Base-by-base conservation (phyloP, 2,113 vertebrate genomes). In the Gobiocypris rarus region DNA sequence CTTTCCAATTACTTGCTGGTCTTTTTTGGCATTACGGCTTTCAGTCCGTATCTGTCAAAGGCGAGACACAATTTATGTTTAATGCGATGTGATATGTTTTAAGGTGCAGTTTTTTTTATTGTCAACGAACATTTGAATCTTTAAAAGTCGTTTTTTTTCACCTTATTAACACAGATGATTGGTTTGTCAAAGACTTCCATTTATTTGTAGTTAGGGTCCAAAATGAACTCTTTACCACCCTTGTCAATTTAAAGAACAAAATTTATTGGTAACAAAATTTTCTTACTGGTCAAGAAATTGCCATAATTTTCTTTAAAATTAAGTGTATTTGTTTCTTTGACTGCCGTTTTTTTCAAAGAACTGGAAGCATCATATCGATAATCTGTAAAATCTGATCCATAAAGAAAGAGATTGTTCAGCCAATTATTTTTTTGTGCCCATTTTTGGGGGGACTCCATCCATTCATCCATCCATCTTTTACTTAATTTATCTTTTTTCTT, bases 31-130 rank as follows among this genome's bases (percentile, higher is more conserved):
- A 75, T 71, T 75, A 41, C n/a, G 14, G 14, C 69, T 81, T 75
- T 86, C 56, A 69, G 22, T 79, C 19, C 50, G 41, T 58, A 75
- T 79, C 52, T 45, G 22, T 69, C 54, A 19, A 52, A 74, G 50
- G 38, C 15, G 19, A 22, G 82, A 69, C 28, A 10, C 26, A 26
- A 45, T 70, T 70, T 5, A 9, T 59, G 31, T 73, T 50, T 83
- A 83, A 79, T 80, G 41, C 31, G 52, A 50, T 82, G 41, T 67
- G 48, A 79, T 58, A 87, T 54, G 78, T 87, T 80, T 41, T 80
- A 85, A 79, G 75, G 43, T 1, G 38, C 8, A 8, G n/a, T 63
- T 78, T 84, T n/a, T 45, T 78, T 31, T 22, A 59, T 28, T 70
- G 80, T 67, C 67, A 48, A 69, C 43, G 26, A 43, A 56, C 52